phyloP scores from a whole-genome alignment of 2,797 vertebrate genomes.

The Podarcis lilfordi region DNA sequence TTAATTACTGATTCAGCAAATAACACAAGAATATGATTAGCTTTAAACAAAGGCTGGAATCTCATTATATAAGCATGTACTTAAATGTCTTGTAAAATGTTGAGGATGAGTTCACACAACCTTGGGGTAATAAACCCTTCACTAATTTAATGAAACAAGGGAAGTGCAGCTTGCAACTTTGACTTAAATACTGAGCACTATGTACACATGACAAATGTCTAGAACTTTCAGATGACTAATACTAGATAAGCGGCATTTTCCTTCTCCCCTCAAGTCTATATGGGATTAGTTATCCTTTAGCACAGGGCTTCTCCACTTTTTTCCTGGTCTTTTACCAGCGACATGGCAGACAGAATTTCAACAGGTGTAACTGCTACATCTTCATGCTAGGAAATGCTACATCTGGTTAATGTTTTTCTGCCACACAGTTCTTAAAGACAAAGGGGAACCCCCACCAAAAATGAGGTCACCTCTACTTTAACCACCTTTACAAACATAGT shows the following conservation, averaged over 20 bases:
- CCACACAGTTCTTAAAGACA: background rate
- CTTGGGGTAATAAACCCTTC: background rate
- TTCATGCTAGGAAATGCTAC: background rate
- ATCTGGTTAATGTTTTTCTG: background rate
- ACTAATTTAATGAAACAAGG: background rate
- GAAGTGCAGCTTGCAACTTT: background rate
- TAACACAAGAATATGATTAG: conserved; percentile 4
- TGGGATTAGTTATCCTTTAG: background rate
- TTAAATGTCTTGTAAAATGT: conserved; percentile 13
- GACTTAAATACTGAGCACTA: background rate
- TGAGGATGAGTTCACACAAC: background rate
- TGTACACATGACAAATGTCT: background rate
- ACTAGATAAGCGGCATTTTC: background rate
- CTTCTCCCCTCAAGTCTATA: no score
- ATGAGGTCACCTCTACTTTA: background rate
- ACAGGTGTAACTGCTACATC: no score
- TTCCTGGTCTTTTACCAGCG: background rate
- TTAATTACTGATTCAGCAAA: background rate
- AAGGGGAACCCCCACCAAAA: background rate
- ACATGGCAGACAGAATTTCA: background rate
- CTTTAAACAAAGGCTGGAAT: background rate
- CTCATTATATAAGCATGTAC: background rate
- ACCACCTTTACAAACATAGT: background rate
- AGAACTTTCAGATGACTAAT: background rate
- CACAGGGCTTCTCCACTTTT: background rate